Base-by-base conservation (phyloP, 2,888 invertebrate genomes). In the Rapana venosa region DNA sequence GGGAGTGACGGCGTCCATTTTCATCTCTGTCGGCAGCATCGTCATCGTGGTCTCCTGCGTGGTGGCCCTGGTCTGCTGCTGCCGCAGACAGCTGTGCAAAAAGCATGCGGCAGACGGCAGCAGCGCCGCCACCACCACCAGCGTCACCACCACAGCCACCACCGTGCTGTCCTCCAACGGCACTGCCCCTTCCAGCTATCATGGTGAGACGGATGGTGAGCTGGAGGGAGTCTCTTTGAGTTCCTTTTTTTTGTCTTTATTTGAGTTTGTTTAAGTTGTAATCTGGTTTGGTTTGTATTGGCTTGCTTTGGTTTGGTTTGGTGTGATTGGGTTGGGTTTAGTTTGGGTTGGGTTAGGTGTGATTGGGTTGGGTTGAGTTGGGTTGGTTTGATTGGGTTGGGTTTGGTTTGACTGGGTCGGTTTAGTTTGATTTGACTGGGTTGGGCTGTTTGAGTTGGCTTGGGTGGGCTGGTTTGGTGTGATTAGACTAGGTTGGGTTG, bases 1-100 rank as follows among this genome's bases (percentile, higher is more conserved):
- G 36, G 96, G 96, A 2, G 94, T 96, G 32, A 95, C 96, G n/a
- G 96, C 95, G 0, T 94, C 95, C 47, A 94, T 96, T 56, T 95
- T 95, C 74, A 95, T 96, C 90, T 94, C 95, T 0, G 95, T 95
- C 0, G 95, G 96, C 47, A 94, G 94, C 90, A 93, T 96, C 35
- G 94, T 96, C 83, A 94, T 96, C 8, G 90, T 95, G 83, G 93
- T 95, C 56, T 95, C 95, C 47, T 95, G 94, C 90, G 91, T 95
- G n/a, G 94, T 95, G 17, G 95, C 95, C 36, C 90, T 95, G n/a
- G 93, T 95, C 89, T 96, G 95, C 91, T 95, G 95, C 90, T 95
- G 95, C 91, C 92, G 93, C 26, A 90, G 93, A 66, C 92, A 93
- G 20, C 91, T 94, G 89, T 95, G 95, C 92, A 94, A 94, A 87